Base-by-base conservation (phyloP, 2,113 vertebrate genomes). In the Setophaga petechia region DNA sequence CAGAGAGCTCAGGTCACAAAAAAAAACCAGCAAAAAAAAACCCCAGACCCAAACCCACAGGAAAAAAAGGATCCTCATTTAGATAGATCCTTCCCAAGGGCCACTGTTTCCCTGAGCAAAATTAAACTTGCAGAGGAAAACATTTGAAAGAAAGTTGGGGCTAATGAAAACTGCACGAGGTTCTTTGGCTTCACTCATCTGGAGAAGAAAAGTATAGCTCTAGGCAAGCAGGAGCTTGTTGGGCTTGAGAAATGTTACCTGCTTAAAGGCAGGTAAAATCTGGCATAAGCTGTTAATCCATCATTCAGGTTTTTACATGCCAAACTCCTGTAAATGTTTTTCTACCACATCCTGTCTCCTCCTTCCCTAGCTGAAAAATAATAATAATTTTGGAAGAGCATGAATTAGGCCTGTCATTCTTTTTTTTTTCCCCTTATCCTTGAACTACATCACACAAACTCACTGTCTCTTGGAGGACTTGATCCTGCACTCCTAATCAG, bases 221-320 rank as follows among this genome's bases (percentile, higher is more conserved):
- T 74, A 95, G 97, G 96, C 97, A 97, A 97, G 97, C 89, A 94
- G 88, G 47, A 90, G 84, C 97, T 95, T 96, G 97, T 68, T 84
- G 87, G 79, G 91, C 90, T 92, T 87, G 52, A 96, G 93, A 97
- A 96, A 96, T 94, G 87, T 96, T 96, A 94, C 96, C 94, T 93
- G 91, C 94, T 96, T 92, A 77, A 90, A 96, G 93, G 96, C 96
- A 97, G 95, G 95, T 94, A 96, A 96, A 95, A 96, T 95, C 95
- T 96, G 94, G 95, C 95, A 89, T 83, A 96, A 95, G 76, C 69
- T 88, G 86, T 95, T 97, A 95, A 97, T 97, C 96, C 96, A 93
- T 97, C 97, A 97, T 96, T 97, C 96, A 96, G 90, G 97, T 97
- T 97, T 93, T 93, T 96, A 97, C 96, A 95, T 84, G 97, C 91